These are phyloP conservation scores for Tetrao urogallus DNA, from an alignment of 2,113 vertebrate species.

Conservation along the genomic window DNA sequence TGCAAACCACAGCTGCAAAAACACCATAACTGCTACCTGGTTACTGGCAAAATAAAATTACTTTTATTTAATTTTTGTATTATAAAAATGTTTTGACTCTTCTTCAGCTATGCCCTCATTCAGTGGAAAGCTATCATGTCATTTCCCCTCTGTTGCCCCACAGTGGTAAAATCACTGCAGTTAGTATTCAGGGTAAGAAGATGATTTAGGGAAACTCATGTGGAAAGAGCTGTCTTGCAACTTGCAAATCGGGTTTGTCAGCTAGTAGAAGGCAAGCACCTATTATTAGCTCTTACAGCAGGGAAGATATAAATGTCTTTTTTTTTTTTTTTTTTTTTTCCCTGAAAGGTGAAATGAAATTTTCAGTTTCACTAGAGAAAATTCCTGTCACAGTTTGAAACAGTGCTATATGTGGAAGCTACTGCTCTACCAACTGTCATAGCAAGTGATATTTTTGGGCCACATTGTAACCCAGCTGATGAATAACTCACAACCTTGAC, in stretches of 20 bases:
- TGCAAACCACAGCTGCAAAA: background rate
- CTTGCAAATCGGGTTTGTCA: slow-evolving; percentile 50
- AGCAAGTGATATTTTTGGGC: slow-evolving; percentile 55
- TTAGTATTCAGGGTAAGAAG: background rate
- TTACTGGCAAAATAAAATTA: background rate
- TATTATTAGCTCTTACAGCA: slow-evolving; percentile 68
- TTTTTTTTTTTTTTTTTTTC: background rate
- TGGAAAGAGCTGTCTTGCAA: slow-evolving; percentile 20
- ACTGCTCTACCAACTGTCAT: background rate
- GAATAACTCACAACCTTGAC: slow-evolving; percentile 19
- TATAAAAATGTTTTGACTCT: background rate
- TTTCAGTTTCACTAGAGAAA: slow-evolving; percentile 30
- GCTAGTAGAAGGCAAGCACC: slow-evolving; percentile 27
- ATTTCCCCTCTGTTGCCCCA: background rate
- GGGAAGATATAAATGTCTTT: slow-evolving; percentile 34
- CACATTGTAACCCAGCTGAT: slow-evolving; percentile 17
- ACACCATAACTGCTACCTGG: background rate
- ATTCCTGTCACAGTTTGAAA: slow-evolving; percentile 11
- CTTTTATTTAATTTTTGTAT: background rate
- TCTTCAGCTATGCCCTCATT: background rate
- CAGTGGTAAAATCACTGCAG: slow-evolving; percentile 3
- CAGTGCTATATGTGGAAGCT: slow-evolving; percentile 25
- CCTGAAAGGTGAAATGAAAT: slow-evolving; percentile 55
- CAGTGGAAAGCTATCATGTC: background rate
- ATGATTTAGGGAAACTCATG: slow-evolving; percentile 15